Conservation (phyloP, 2,797 vertebrate genomes). For the Acrossocheilus wenchowensis region DNA sequence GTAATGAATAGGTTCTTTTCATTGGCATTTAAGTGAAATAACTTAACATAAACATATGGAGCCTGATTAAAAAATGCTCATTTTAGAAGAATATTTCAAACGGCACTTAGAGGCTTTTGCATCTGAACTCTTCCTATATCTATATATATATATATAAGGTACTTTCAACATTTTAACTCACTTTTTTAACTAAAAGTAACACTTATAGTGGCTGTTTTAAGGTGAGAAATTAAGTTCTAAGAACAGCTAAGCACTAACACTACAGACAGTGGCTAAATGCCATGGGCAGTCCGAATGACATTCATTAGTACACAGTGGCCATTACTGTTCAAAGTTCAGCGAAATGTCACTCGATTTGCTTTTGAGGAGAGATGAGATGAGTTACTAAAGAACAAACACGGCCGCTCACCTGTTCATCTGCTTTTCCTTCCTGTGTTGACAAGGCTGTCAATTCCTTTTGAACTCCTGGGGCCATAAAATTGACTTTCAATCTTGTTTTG, state of each 20-base stretch:
- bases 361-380: conserved; percentile 50
- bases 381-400: conserved; percentile 52
- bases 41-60: too few species aligned
- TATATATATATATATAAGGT: too few species aligned
- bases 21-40: too few species aligned
- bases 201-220: conserved; percentile 14
- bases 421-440: conserved; percentile 41
- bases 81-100: too few species aligned
- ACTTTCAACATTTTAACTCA: too few species aligned
- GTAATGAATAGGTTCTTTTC: too few species aligned
- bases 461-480: conserved; percentile 54
- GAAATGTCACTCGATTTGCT: conserved; percentile 61
- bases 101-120: too few species aligned
- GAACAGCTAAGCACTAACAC: conserved; percentile 38
- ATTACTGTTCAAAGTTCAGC: conserved; percentile 61
- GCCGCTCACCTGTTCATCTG: conserved; percentile 41
- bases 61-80: too few species aligned
- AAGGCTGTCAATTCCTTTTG: conserved; percentile 52
- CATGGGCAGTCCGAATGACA: conserved; percentile 57
- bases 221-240: conserved; percentile 40
- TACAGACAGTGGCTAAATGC: conserved; percentile 55
- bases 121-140: too few species aligned
- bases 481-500: conserved; percentile 61
- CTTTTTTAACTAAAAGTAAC: neutral
- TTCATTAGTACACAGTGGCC: conserved; percentile 62